Base-by-base conservation (phyloP, 2,113 vertebrate genomes). In the Hippolais icterina region DNA sequence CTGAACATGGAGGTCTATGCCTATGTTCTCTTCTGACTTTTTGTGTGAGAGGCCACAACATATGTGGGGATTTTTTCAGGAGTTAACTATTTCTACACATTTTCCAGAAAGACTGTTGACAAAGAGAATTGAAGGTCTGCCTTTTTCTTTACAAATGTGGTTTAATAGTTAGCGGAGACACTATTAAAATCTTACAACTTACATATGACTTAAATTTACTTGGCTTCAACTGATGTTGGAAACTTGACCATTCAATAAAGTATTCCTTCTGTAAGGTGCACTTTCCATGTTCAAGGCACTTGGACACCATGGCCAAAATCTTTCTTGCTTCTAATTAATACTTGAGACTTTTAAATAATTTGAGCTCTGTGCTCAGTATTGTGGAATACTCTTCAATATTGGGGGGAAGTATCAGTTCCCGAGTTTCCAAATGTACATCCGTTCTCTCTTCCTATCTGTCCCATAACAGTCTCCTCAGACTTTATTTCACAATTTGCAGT, bases 321-420 rank as follows among this genome's bases (percentile, higher is more conserved):
- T 57, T 69, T 47, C 16, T 78, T 85, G 28, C 14, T 17, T 81
- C 28, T 71, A 47, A 52, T 57, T 56, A 70, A 42, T 77, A 74
- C 35, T 21, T 52, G 16, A 69, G 23, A 52, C 20, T 60, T 81
- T 44, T 33, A 54, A 64, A 66, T 28, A 6, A 18, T 50, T 64
- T 50, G 15, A 69, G 25, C 11, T 77, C 44, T 81, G 9, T 81
- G 20, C 14, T 76, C 11, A 35, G 20, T 65, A 12, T 31, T 54
- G 31, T n/a, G 9, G 5, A 75, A 11, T 37, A 19, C 21, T 47
- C 0, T 2, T 83, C 3, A 19, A 3, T 61, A 29, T 0, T 49
- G 28, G 10, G 9, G 16, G 71, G n/a, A 22, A 2, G 0, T 46
- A 49, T 68, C 37, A 42, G 8, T 70, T 52, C 24, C 24, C 35